Evolutionary conservation across 2,113 vertebrate species (phyloP).

Genomic region (Ia io): DNA sequence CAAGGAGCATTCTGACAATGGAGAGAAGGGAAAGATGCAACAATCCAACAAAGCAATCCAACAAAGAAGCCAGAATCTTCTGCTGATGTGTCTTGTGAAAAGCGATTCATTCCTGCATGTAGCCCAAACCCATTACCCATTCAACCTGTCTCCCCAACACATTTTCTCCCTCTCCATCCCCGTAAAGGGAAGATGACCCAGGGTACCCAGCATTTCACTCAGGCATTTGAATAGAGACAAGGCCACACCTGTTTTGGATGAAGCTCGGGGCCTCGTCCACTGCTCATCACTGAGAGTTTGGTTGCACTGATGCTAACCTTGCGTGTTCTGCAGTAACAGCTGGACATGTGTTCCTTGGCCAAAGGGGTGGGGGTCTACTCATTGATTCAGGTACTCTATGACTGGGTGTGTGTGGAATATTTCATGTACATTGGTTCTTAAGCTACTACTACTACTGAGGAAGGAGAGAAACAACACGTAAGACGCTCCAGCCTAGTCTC

Average conservation of each 20-base stretch:
- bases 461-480: constrained; percentile 41
- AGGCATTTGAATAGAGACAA: not conserved
- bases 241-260: constrained; percentile 34
- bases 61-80: not conserved
- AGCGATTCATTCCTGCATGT: not conserved
- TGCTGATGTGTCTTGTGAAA: not conserved
- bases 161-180: not conserved
- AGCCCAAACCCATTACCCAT: too few relatives aligned
- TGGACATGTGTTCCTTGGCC: constrained; percentile 53
- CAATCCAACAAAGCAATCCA: too few relatives aligned
- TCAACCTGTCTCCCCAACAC: not conserved
- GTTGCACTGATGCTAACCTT: not conserved
- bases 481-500: constrained; percentile 39
- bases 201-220: constrained; percentile 46
- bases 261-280: not conserved
- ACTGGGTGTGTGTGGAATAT: not conserved
- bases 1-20: not conserved
- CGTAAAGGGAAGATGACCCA: not conserved
- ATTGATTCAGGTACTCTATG: constrained; percentile 46
- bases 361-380: constrained; percentile 50
- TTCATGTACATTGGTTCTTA: constrained; percentile 55
- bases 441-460: constrained; percentile 41
- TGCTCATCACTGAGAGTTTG: constrained; percentile 33
- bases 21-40: not conserved
- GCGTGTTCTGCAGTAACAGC: constrained; percentile 36